A percentile compares a stretch with the other conserved stretches of the same genome.
Evolutionary conservation across 2,113 vertebrate species (phyloP).

Genomic region (Ivindomyrus marchei): DNA sequence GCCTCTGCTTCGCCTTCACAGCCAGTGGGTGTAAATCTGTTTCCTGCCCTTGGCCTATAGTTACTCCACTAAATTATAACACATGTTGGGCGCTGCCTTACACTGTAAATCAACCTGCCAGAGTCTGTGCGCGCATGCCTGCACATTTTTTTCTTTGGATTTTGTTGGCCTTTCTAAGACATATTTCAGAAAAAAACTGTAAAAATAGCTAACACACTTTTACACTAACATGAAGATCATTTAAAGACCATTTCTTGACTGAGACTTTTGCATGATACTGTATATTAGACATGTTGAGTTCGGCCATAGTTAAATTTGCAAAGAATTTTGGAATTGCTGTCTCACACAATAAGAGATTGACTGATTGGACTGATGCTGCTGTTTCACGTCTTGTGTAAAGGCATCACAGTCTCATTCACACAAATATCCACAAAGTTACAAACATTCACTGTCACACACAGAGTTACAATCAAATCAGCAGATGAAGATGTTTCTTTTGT

Average conservation of each 20-base stretch:
- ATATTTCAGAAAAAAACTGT: background rate
- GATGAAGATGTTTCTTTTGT: background rate
- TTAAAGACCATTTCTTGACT: background rate
- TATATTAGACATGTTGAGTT: background rate
- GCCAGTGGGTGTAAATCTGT: constrained; percentile 7
- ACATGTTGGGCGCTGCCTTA: background rate
- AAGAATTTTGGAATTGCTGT: background rate
- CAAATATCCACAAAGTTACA: background rate
- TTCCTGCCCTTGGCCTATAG: background rate
- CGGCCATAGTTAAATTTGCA: no score
- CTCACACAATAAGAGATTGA: background rate
- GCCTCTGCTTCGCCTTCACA: background rate
- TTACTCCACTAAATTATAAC: background rate
- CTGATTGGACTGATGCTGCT: background rate
- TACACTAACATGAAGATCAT: background rate
- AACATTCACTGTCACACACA: background rate
- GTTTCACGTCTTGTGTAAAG: background rate
- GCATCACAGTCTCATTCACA: background rate
- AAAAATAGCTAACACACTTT: background rate
- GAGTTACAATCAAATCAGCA: background rate
- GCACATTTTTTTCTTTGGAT: background rate
- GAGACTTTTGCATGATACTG: background rate
- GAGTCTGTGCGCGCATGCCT: background rate
- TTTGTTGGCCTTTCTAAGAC: background rate
- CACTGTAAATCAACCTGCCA: background rate